Evolutionary conservation across 2,797 vertebrate species (phyloP), one percentile per base, ranked within the genome.

Genomic region (Pangasius larnaudii): DNA sequence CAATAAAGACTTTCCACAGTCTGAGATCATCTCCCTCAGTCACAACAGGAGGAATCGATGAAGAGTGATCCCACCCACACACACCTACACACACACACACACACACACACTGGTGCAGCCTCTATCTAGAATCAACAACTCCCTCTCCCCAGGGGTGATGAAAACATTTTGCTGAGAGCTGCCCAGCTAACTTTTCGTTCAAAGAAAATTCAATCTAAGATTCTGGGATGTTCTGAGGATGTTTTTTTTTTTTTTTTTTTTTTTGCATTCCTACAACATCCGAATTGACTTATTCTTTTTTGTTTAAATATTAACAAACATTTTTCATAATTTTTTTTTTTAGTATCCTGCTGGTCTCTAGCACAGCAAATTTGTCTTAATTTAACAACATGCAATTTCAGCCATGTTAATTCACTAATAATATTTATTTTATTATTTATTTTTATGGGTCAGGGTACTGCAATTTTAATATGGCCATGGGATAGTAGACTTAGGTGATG

Each of bases 41-140:
- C 82, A 84, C 88, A 86, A 78, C 85, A 49, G 59, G 75, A 65
- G 30, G 27, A 87, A 89, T 91, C 87, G 42, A 91, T 91, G 85
- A 87, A 65, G 42, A 85, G 82, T 75, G 75, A 75, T 58, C n/a
- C 22, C 72, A 84, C 42, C 49, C 53, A 82, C 51, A 84, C 71
- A 46, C 30, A 56, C 42, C 59, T 33, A 79, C n/a, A 30, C n/a
- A 79, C n/a, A 30, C 56, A 88, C 13, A 74, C 61, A 81, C 13
- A 84, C 6, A 51, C 72, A 63, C 85, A 86, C 58, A 77, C 9
- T 11, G 58, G 27, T 39, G 42, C 27, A 33, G 58, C 27, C 53
- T 46, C 72, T 61, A 86, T 78, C 85, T 65, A 36, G 30, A 65
- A 65, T 65, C 58, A 51, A 46, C 56, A 61, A 78, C 72, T 77